Percentiles rank a stretch among this genome's conserved stretches.
Conservation (phyloP, 30 jellyfish, hydroid and myxozoan species). For the Aurelia sp. region DNA sequence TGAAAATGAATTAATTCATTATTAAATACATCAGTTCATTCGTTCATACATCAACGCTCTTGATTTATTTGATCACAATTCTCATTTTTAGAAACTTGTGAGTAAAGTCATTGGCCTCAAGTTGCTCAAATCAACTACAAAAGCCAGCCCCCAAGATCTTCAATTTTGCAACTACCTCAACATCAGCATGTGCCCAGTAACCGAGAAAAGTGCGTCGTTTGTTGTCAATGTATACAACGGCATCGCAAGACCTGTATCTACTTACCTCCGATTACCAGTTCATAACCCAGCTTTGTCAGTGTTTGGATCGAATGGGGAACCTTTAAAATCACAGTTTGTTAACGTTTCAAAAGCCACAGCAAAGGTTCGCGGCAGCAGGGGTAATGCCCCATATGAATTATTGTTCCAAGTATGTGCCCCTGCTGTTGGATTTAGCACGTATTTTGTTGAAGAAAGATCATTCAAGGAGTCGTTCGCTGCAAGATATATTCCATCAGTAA, state of each 20-base stretch:
- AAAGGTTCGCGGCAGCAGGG: conserved; percentile 61
- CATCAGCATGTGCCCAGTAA: conserved; percentile 82
- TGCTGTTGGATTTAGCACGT: conserved; percentile 82
- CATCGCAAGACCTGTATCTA: conserved; percentile 69
- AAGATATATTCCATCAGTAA: no score
- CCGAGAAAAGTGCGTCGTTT: conserved; percentile 71
- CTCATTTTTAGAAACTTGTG: conserved; percentile 55
- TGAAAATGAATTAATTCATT: no score
- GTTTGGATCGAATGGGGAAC: conserved; percentile 72
- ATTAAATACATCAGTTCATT: no score
- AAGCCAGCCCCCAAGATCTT: conserved; percentile 18
- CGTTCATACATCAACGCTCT: no score
- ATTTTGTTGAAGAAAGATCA: conserved; percentile 59
- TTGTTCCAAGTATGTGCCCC: conserved; percentile 77
- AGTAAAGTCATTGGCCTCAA: conserved; percentile 50
- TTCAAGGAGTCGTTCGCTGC: no score
- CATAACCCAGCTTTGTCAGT: conserved; percentile 47
- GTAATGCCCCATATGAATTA: conserved; percentile 82
- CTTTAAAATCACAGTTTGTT: conserved; percentile 77
- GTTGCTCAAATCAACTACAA: conserved; percentile 29
- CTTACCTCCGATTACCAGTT: conserved; percentile 77
- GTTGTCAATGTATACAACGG: conserved; percentile 86
- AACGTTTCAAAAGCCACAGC: conserved; percentile 81
- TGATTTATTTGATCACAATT: no score
- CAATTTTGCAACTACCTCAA: conserved; percentile 82